Percentiles rank a stretch among this genome's conserved stretches.
phyloP scores from a whole-genome alignment of 2,888 invertebrate genomes.

The Cephus spinipes region DNA sequence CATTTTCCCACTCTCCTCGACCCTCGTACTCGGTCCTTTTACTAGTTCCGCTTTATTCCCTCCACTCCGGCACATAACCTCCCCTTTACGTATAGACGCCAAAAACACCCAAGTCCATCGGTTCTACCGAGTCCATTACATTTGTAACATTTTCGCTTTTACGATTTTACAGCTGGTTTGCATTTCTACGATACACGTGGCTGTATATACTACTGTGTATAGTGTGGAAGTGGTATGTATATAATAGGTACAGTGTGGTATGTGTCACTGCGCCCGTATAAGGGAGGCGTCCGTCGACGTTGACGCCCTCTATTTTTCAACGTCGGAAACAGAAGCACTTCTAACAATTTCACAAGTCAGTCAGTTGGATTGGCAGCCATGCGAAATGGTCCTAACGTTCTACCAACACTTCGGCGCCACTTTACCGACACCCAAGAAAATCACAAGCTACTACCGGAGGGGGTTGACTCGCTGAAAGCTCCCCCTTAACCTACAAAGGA shows the following conservation, averaged over 20 bases:
- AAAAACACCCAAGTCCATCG: constrained; percentile 6
- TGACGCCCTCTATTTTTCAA: not conserved
- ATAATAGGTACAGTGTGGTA: not conserved
- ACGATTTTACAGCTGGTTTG: constrained; percentile 58
- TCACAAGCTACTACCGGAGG: not conserved
- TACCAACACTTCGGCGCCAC: not conserved
- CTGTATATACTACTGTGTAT: not conserved
- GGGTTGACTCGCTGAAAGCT: not conserved
- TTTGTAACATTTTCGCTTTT: constrained; percentile 51
- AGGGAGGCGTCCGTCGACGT: not conserved
- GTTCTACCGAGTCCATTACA: constrained; percentile 32
- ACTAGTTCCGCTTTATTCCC: constrained; percentile 1
- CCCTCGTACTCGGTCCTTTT: constrained; percentile 20
- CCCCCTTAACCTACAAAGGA: constrained; percentile 37
- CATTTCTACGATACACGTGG: constrained; percentile 29
- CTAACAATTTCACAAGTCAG: not conserved
- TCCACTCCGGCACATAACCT: not conserved
- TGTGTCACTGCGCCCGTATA: not conserved
- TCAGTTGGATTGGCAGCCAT: not conserved
- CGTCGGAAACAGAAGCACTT: not conserved
- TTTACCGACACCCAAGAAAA: not conserved
- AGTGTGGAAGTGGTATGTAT: not conserved
- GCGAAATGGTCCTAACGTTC: not conserved
- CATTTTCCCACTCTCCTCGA: not conserved
- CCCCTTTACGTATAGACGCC: not conserved